Base-by-base conservation (phyloP, 2,797 vertebrate genomes). In the Danionella dracula region DNA sequence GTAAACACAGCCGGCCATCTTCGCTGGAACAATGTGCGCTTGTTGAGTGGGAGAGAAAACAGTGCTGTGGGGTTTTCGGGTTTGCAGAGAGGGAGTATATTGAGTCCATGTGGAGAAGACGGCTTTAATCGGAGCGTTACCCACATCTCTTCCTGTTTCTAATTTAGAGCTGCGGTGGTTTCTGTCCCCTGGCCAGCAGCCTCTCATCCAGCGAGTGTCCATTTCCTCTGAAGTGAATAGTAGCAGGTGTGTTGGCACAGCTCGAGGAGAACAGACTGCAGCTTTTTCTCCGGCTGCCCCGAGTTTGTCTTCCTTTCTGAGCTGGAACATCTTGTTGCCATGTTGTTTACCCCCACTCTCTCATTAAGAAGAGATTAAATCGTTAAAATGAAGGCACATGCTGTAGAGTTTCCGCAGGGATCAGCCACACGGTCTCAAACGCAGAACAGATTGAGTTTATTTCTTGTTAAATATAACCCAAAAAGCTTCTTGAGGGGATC, bases 131-230 rank as follows among this genome's bases (percentile, higher is more conserved):
- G 86, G 83, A 86, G 72, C 84, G 79, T 86, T 87, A 88, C 86
- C 89, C 89, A 83, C 88, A 89, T 87, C 84, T 87, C 86, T 90
- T 91, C 90, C 90, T 90, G 89, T 90, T 91, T 91, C 89, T 89
- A 90, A 90, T 89, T 90, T 90, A 86, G 86, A 88, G 81, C 85
- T 88, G 84, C 84, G 83, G 88, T 81, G 87, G 90, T 89, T 91
- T 90, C 68, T 89, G 88, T 91, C 85, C 84, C 51, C 76, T 82
- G 87, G 88, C 89, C 86, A 90, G 86, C 75, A 87, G 86, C 84
- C 85, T 90, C 87, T 90, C 88, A 87, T 89, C 88, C 89, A 87
- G 83, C 79, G 86, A 89, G 86, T 88, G 88, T 89, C 88, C 88
- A 87, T 90, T 90, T 90, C 89, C 89, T 90, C 86, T 87, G 84